phyloP scores from a whole-genome alignment of 2,797 vertebrate genomes.

The Menidia menidia region DNA sequence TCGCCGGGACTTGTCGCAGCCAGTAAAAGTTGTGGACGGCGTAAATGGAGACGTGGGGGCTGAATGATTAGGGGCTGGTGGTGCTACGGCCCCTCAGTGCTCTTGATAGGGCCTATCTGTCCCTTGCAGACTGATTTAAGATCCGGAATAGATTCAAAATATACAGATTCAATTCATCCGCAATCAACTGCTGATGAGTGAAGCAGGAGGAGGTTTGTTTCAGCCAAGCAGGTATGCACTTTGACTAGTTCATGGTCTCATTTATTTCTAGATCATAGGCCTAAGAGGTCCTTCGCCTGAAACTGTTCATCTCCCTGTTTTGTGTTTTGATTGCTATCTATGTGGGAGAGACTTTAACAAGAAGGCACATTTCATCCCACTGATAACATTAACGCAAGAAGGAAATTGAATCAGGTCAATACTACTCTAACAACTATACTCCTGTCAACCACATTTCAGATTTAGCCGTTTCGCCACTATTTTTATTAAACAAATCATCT shows the following conservation, averaged over 20 bases:
- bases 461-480: neutral
- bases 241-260: conserved; percentile 37
- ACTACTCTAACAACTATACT: neutral
- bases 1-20: conserved; percentile 76
- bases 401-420: conserved; percentile 11
- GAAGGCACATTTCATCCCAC: conserved; percentile 27
- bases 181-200: conserved; percentile 71
- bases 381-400: conserved; percentile 12
- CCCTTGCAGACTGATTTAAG: conserved; percentile 80
- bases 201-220: conserved; percentile 50
- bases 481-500: no score
- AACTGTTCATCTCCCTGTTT: conserved; percentile 53
- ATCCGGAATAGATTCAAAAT: conserved; percentile 79
- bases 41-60: conserved; percentile 61
- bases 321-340: conserved; percentile 53
- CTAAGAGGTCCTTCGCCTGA: conserved; percentile 34
- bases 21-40: conserved; percentile 83
- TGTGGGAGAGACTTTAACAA: conserved; percentile 28
- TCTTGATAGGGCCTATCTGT: conserved; percentile 85
- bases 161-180: conserved; percentile 85
- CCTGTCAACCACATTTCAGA: neutral
- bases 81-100: conserved; percentile 65
- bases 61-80: conserved; percentile 77
- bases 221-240: conserved; percentile 39
- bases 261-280: conserved; percentile 56